Conservation (phyloP, 2,888 invertebrate species). For the Lutraria lutraria region DNA sequence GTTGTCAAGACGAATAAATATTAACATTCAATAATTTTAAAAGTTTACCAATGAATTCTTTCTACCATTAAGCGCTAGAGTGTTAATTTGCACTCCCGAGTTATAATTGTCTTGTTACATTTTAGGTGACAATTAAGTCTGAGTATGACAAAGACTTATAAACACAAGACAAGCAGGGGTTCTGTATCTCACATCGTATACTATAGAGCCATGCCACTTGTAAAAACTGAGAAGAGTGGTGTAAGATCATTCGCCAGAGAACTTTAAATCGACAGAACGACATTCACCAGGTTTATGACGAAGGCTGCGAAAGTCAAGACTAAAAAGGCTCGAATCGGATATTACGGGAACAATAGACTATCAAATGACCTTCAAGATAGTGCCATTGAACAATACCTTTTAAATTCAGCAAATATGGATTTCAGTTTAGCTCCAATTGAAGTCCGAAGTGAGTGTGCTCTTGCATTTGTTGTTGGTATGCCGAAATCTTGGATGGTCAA, state of each 20-base stretch:
- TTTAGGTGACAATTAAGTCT: not conserved
- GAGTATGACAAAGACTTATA: not conserved
- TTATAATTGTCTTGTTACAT: not conserved
- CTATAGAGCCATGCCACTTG: not conserved
- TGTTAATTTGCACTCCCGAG: too few relatives aligned
- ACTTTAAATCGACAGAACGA: not conserved
- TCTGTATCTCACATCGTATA: not conserved
- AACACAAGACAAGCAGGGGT: not conserved
- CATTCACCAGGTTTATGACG: too few relatives aligned
- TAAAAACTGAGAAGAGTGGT: not conserved
- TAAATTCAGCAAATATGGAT: not conserved
- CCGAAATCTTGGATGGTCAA: not conserved
- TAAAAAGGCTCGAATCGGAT: too few relatives aligned
- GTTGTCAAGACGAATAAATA: too few relatives aligned
- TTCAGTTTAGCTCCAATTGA: not conserved
- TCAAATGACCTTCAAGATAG: not conserved
- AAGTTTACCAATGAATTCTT: too few relatives aligned
- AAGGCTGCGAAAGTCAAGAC: too few relatives aligned
- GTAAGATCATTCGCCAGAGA: constrained; percentile 21
- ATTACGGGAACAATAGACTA: not conserved
- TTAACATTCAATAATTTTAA: too few relatives aligned
- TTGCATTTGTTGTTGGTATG: constrained; percentile 6
- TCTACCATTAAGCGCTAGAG: too few relatives aligned
- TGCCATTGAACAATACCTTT: not conserved
- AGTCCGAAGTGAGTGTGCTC: not conserved